phyloP scores from a whole-genome alignment of 2,888 invertebrate species.

The Hydropsyche betteni region DNA sequence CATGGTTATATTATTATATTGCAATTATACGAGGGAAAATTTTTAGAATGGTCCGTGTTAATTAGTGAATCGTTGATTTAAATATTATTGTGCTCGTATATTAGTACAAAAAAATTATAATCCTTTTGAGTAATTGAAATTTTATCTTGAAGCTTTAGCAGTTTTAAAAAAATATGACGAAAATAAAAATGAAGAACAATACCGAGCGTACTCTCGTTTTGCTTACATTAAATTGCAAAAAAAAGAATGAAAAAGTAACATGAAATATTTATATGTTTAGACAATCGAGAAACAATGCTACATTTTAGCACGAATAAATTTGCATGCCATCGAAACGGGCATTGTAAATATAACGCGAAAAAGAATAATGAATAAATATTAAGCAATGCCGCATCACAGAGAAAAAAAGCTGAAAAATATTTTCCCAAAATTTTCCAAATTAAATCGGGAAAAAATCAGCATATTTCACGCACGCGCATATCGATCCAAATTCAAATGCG shows the following conservation, averaged over 20 bases:
- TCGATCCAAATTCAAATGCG: no score
- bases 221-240: neutral
- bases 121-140: no score
- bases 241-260: neutral
- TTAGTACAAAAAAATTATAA: no score
- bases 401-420: neutral
- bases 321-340: constrained; percentile 22
- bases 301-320: constrained; percentile 21
- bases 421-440: neutral
- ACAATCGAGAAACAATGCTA: constrained; percentile 21
- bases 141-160: neutral
- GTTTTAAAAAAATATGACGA: neutral
- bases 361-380: constrained; percentile 23
- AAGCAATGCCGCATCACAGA: neutral
- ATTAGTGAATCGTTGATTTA: no score
- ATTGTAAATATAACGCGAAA: constrained; percentile 22
- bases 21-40: no score
- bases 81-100: no score
- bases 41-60: no score
- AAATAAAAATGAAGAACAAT: neutral
- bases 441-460: no score
- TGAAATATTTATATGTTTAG: constrained; percentile 23
- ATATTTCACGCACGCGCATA: no score
- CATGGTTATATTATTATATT: no score
- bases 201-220: neutral